Evolutionary conservation across 2,113 vertebrate genomes (phyloP).

Genomic region (Castor canadensis): DNA sequence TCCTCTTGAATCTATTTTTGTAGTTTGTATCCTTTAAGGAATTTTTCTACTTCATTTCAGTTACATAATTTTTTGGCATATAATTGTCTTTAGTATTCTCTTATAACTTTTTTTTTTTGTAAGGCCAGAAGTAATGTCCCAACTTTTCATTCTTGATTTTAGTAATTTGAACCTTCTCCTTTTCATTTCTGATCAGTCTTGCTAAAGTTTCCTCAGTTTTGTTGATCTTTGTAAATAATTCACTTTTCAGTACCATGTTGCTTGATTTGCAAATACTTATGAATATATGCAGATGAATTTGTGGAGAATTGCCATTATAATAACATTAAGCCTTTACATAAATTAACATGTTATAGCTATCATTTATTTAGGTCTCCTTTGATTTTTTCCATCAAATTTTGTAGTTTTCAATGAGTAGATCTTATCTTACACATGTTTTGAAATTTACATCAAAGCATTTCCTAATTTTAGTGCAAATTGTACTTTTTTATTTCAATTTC

Average conservation of each 20-base stretch:
- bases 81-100: neutral
- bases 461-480: neutral
- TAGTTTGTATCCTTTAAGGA: neutral
- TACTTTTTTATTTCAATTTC: neutral
- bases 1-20: neutral
- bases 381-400: slow-evolving; percentile 10
- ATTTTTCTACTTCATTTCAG: neutral
- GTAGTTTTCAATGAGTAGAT: neutral
- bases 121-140: neutral
- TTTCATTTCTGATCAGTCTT: no score
- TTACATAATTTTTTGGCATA: neutral
- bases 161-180: no score
- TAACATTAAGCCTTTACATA: neutral
- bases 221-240: no score
- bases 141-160: no score
- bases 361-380: neutral
- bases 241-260: neutral
- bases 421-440: slow-evolving; percentile 14
- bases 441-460: slow-evolving; percentile 5
- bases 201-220: no score
- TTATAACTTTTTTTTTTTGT: neutral
- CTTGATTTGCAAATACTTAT: neutral
- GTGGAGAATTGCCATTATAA: neutral
- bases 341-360: no score
- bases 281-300: neutral